Conservation (phyloP, 2,113 vertebrate genomes). For the Cyphomyrus plagiostoma region DNA sequence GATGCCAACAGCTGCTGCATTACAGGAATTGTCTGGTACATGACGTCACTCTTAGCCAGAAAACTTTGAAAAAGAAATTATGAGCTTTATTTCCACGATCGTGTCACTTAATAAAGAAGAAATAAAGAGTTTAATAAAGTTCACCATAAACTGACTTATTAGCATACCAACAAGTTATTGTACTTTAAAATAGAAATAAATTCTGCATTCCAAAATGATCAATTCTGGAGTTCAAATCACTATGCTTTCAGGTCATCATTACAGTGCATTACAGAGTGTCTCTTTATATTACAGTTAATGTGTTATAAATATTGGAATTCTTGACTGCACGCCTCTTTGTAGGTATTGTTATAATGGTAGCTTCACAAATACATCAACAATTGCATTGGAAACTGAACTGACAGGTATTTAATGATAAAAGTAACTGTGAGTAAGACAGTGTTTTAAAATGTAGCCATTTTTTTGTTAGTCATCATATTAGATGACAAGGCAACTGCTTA, state of each 20-base stretch:
- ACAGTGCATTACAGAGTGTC: not conserved
- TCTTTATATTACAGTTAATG: not conserved
- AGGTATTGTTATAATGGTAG: not conserved
- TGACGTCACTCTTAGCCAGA: not conserved
- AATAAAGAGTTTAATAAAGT: not conserved
- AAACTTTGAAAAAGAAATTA: not conserved
- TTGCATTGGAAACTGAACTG: not conserved
- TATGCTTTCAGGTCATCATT: not conserved
- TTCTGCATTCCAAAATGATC: not conserved
- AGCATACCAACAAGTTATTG: not conserved
- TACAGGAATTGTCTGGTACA: not conserved
- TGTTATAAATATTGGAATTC: not conserved
- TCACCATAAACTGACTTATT: not conserved
- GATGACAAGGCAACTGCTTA: not conserved
- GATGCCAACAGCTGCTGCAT: not conserved
- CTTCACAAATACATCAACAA: not conserved
- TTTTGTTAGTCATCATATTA: not conserved
- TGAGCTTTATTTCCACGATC: not conserved
- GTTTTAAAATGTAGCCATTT: not conserved
- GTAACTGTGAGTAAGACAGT: not conserved
- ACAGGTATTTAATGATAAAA: not conserved
- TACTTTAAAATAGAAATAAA: not conserved
- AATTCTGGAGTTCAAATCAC: not conserved
- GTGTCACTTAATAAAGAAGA: not conserved
- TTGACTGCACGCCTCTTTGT: not conserved